phyloP scores from a whole-genome alignment of 2,113 vertebrate genomes.

The Anoura caudifer region DNA sequence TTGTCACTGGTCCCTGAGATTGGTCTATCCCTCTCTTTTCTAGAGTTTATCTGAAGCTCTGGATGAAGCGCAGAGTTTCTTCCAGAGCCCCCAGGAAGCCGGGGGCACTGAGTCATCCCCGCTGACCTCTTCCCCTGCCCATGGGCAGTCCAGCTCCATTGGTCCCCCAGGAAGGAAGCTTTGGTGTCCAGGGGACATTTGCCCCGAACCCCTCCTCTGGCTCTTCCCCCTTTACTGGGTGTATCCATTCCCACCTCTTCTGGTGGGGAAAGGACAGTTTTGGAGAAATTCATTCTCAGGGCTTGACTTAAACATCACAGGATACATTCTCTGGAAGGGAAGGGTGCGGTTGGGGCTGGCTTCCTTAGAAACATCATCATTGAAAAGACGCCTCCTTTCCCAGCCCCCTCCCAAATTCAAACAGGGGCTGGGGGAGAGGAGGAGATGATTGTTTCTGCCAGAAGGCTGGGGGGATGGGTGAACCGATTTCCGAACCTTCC shows the following conservation, averaged over 20 bases:
- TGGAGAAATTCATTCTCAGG: background rate
- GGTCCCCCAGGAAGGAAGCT: background rate
- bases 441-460: background rate
- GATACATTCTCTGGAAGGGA: slow-evolving; percentile 47
- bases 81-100: background rate
- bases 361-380: slow-evolving; percentile 47
- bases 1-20: background rate
- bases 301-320: background rate
- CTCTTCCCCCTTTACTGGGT: background rate
- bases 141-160: background rate
- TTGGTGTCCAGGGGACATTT: background rate
- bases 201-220: background rate
- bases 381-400: slow-evolving; percentile 30
- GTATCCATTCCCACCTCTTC: background rate
- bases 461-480: background rate
- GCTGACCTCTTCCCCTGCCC: background rate
- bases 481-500: background rate
- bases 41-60: background rate
- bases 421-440: background rate
- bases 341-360: slow-evolving; percentile 44
- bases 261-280: background rate
- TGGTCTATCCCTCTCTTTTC: background rate
- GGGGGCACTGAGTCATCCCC: background rate
- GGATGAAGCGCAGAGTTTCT: background rate
- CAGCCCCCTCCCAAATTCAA: background rate